phyloP scores from a whole-genome alignment of 1,140 invertebrate species.

The Ganaspis sp. region DNA sequence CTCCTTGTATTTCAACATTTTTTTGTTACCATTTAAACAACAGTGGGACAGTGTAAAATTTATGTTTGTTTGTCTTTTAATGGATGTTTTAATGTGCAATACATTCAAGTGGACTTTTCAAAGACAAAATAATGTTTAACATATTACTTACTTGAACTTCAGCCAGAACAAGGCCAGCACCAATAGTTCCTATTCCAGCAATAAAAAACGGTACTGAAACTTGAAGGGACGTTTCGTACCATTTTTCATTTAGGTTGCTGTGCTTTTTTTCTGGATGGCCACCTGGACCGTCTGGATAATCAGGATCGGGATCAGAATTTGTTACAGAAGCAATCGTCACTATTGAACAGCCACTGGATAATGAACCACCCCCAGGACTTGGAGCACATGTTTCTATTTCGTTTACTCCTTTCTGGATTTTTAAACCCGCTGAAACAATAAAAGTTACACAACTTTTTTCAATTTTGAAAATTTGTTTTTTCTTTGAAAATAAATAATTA shows the following conservation, averaged over 20 bases:
- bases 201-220: slow-evolving; percentile 96
- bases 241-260: slow-evolving; percentile 81
- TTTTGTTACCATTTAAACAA: too few relatives aligned
- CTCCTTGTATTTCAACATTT: too few relatives aligned
- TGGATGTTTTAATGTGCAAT: background rate
- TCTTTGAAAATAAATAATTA: too few relatives aligned
- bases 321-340: slow-evolving; percentile 66
- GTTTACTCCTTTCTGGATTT: slow-evolving; percentile 40
- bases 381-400: slow-evolving; percentile 39
- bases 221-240: slow-evolving; percentile 87
- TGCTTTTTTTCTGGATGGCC: slow-evolving; percentile 46
- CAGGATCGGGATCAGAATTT: slow-evolving; percentile 66
- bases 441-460: too few relatives aligned
- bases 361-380: slow-evolving; percentile 59
- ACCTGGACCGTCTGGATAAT: slow-evolving; percentile 41
- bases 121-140: background rate
- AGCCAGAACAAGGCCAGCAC: slow-evolving; percentile 90
- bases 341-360: slow-evolving; percentile 71
- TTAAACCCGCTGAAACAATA: slow-evolving; percentile 59
- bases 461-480: too few relatives aligned
- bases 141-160: slow-evolving; percentile 83
- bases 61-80: slow-evolving; percentile 24
- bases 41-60: background rate
- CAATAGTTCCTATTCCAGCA: slow-evolving; percentile 95
- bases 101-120: background rate